Base-by-base conservation (phyloP, 2,888 invertebrate species). In the Phasia obesa region DNA sequence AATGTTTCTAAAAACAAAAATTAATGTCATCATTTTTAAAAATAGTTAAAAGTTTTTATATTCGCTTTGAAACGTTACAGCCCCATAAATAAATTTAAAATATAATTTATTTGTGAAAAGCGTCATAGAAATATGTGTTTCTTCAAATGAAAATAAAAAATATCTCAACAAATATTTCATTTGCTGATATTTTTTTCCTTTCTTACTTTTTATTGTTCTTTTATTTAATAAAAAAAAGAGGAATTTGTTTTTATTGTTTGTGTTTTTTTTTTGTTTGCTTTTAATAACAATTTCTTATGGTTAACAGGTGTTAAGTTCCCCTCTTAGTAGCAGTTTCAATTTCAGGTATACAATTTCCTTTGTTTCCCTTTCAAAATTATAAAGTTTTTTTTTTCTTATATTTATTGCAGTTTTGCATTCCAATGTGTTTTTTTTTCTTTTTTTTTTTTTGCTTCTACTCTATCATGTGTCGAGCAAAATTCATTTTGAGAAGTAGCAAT, bases 301-400 rank as follows among this genome's bases (percentile, higher is more conserved):
- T 81, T 69, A 77, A 73, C 81, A 82, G 81, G 81, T 82, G 81
- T 82, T 77, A 73, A 69, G 69, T 67, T 81, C 49, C 71, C 69
- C 81, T 76, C 44, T 73, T 31, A 17, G 9, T 69, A 11, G 55
- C 23, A 67, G 67, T 69, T 82, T 74, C 27, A 77, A 69, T 82
- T 82, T 69, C 77, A 59, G 42, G 11, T 78, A 79, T 82, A 67
- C 47, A 77, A 77, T 82, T 82, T 82, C 77, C 81, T 82, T 82
- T 82, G 77, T 82, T 82, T 77, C 81, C 81, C 81, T 82, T 82
- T 82, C 67, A 55, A 81, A 77, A 55, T 60, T 65, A 64, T 62
- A 21, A 67, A 38, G 49, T 53, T 15, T 44, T 57, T 9, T 42
- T 53, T 57, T 35, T 65, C 13, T 23, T n/a, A 27, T 31, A 19